Percentiles rank a stretch among this genome's conserved stretches.
Conservation (phyloP, 2,113 vertebrate genomes). For the Actenoides hombroni region DNA sequence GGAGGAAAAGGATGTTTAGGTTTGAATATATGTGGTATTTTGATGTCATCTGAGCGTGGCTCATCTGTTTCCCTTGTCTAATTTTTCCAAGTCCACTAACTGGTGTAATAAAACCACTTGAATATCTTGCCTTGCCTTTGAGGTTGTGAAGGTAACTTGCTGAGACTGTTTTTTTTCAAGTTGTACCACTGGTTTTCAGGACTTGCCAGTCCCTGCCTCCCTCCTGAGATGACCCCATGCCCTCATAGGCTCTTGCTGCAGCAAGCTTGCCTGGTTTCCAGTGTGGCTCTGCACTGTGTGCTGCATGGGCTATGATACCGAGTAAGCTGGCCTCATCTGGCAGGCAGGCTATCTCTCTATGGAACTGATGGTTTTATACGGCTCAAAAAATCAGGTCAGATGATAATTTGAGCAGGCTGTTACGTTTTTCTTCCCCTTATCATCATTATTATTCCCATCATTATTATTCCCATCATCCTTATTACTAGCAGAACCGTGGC, state of each 20-base stretch:
- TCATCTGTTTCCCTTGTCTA: not conserved
- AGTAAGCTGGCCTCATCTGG: not conserved
- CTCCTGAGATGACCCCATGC: not conserved
- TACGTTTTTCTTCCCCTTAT: not conserved
- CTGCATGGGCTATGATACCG: not conserved
- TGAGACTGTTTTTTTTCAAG: not conserved
- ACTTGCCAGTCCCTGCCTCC: not conserved
- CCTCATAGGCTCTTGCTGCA: rapidly evolving
- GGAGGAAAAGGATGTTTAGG: not conserved
- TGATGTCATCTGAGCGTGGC: not conserved
- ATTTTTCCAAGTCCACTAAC: not conserved
- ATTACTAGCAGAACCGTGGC: not conserved
- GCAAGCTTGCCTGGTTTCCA: not conserved
- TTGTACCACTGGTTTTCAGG: not conserved
- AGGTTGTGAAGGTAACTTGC: not conserved
- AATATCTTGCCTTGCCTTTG: not conserved
- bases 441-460: not conserved
- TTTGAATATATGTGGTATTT: not conserved
- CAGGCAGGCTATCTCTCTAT: not conserved
- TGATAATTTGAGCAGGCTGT: not conserved
- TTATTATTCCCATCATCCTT: not conserved
- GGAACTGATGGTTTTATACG: not conserved
- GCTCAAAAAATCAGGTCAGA: not conserved
- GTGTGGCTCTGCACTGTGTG: not conserved
- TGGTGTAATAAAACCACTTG: not conserved